Evolutionary conservation across 2,888 invertebrate genomes (phyloP).

Genomic region (Dasypolia templi): DNA sequence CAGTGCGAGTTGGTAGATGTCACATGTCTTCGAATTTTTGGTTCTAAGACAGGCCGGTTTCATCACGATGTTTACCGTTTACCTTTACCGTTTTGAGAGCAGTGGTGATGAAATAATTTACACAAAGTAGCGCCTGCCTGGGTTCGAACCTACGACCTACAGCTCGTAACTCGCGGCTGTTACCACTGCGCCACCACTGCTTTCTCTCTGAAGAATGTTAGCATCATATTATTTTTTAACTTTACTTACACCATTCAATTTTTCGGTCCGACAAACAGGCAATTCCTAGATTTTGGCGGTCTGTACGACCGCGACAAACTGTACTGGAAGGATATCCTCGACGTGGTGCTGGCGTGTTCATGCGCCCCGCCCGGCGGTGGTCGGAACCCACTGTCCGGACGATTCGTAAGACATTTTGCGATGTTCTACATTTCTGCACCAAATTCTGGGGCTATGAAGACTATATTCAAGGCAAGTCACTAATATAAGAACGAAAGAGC

Average conservation of each 20-base stretch:
- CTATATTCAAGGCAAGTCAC: slow-evolving; percentile 92
- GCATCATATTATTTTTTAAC: background rate
- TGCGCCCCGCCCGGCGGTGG: slow-evolving; percentile 98
- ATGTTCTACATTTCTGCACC: slow-evolving; percentile 96
- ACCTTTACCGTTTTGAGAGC: no score
- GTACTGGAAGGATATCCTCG: slow-evolving; percentile 96
- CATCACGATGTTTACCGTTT: no score
- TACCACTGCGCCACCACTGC: no score
- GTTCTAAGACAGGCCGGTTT: no score
- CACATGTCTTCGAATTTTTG: no score
- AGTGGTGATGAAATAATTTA: no score
- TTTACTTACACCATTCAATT: background rate
- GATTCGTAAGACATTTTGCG: slow-evolving; percentile 97
- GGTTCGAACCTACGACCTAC: no score
- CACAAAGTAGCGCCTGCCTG: no score
- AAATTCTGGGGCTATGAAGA: slow-evolving; percentile 93
- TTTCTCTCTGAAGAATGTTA: no score
- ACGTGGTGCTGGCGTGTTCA: slow-evolving; percentile 95
- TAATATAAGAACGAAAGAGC: background rate
- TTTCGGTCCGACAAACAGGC: slow-evolving; percentile 81
- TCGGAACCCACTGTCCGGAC: slow-evolving; percentile 94
- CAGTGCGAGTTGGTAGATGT: no score
- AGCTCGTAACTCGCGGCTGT: no score
- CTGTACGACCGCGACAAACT: slow-evolving; percentile 96
- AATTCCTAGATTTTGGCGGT: slow-evolving; percentile 94